Evolutionary conservation across 2,797 vertebrate species (phyloP), one percentile per base, ranked within the genome.

Genomic region (Rhabdophis nuchalis): DNA sequence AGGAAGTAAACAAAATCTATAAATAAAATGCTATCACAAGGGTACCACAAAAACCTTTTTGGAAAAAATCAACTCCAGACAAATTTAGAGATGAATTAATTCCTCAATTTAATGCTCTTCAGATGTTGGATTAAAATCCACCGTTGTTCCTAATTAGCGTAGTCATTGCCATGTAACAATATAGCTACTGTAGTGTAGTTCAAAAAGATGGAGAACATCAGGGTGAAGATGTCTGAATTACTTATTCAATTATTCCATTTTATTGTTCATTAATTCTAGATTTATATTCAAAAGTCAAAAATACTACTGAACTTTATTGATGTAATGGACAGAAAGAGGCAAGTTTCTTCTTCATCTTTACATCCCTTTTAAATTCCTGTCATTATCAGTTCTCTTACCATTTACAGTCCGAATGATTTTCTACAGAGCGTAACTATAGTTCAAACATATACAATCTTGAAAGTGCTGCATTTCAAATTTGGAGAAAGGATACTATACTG

Each of bases 1-100:
- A 98, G 0, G 98, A 98, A 7, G 98, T 97, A 97, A 99, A 98
- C 54, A 96, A 97, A 87, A 99, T 94, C 98, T 99, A 96, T 89
- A 94, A 95, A 52, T n/a, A 94, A 58, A 60, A 95, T 93, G 50
- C 61, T 5, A 89, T 12, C 1, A 54, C 0, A 88, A 46, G 41
- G n/a, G 11, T 23, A 87, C 41, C 14, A 54, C 25, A 52, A 88
- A 60, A 18, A 86, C 46, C 20, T 82, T 77, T 58, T 58, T 20
- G 20, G 41, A 58, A 77, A 58, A 77, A 23, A 77, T 23, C 7
- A 8, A 77, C 1, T 77, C 36, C 72, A 77, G 32, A 41, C 18
- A 77, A 77, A 77, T 77, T 41, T 77, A 1, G 18, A 77, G 36
- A 41, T 41, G 72, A 77, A 77, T 77, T 77, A 77, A 77, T 41